Percentiles rank a stretch among this genome's conserved stretches.
Conservation (phyloP, 2,797 vertebrate species). For the Coracias cyanogaster region DNA sequence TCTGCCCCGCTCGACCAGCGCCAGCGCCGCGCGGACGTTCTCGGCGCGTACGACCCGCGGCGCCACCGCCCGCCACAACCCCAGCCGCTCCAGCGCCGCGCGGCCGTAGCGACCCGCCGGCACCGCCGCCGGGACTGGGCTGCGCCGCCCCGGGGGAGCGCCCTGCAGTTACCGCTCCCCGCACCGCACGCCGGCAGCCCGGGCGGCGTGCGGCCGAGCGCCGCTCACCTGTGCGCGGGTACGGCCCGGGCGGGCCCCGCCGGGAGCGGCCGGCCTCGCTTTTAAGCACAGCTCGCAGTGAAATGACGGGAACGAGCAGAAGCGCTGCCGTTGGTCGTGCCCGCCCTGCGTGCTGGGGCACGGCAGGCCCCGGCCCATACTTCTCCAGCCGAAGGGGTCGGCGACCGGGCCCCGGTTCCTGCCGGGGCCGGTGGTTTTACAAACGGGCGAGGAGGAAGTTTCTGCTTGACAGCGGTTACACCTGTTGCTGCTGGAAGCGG, state of each 20-base stretch:
- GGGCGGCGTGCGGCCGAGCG: neutral
- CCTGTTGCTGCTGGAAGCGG: neutral
- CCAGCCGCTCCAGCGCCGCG: no score
- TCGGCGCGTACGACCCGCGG: no score
- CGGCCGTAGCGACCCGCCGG: no score
- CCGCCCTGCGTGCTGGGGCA: fast-evolving
- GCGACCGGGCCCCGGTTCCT: fast-evolving
- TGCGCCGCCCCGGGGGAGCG: neutral
- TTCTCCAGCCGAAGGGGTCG: neutral
- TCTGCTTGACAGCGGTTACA: neutral
- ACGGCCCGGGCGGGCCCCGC: neutral
- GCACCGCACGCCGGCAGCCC: neutral
- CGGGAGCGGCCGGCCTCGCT: neutral
- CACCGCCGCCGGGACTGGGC: no score
- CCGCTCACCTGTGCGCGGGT: neutral
- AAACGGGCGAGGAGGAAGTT: neutral
- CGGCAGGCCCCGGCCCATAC: fast-evolving
- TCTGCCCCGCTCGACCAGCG: no score
- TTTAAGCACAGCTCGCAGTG: no score
- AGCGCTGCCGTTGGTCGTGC: fast-evolving
- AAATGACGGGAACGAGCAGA: neutral
- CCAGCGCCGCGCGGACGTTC: no score
- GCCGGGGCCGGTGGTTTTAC: neutral
- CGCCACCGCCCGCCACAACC: no score
- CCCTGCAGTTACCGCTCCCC: neutral